Evolutionary conservation across 2,888 invertebrate species (phyloP).

Genomic region (Tinea semifulvella): DNA sequence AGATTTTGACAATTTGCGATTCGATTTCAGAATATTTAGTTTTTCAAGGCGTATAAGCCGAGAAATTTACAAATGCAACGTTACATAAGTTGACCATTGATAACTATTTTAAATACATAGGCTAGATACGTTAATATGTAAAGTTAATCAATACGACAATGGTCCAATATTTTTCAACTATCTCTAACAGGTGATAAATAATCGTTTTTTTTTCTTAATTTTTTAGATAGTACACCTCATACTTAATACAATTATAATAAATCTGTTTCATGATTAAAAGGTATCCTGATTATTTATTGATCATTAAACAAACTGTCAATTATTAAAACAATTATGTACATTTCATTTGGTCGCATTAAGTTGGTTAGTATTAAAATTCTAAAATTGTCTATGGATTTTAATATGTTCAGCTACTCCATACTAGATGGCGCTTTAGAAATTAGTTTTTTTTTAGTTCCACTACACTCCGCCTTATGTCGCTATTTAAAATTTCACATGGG

Average conservation of each 20-base stretch:
- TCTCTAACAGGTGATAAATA: too few relatives aligned
- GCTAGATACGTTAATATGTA: too few relatives aligned
- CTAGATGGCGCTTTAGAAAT: conserved; percentile 14
- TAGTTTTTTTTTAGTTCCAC: background rate
- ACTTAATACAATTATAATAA: too few relatives aligned
- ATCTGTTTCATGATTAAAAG: too few relatives aligned
- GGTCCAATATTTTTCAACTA: too few relatives aligned
- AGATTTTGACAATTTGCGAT: conserved; percentile 34
- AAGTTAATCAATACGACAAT: too few relatives aligned
- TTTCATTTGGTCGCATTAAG: background rate
- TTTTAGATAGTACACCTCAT: too few relatives aligned
- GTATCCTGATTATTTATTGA: too few relatives aligned
- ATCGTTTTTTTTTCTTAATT: too few relatives aligned
- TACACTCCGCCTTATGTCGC: too few relatives aligned
- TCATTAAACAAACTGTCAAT: too few relatives aligned
- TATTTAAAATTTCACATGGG: too few relatives aligned
- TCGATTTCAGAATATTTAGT: background rate
- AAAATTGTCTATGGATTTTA: conserved; percentile 22
- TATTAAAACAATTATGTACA: background rate
- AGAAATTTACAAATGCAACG: background rate
- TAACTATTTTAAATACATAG: background rate
- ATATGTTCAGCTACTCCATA: conserved; percentile 18
- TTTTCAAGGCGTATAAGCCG: background rate
- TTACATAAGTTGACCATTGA: background rate
- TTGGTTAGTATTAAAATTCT: background rate